Evolutionary conservation across 2,888 invertebrate genomes (phyloP).

Genomic region (Anagyrus pseudococci): DNA sequence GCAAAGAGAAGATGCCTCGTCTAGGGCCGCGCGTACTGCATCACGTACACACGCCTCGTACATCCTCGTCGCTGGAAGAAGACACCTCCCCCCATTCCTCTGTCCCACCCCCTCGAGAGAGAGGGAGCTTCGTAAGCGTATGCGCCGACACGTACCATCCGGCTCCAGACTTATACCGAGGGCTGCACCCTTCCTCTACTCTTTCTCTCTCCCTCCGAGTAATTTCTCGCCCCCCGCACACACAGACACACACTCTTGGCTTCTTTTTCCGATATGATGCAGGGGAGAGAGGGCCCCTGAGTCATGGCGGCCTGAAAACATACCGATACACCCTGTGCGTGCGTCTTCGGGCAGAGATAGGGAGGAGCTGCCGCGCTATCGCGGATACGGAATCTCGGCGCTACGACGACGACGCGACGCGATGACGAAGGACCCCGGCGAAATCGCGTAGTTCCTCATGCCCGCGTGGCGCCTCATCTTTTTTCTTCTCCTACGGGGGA

Average conservation of each 20-base stretch:
- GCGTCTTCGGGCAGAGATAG: background rate
- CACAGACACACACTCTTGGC: background rate
- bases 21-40: conserved; percentile 39
- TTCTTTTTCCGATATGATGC: conserved; percentile 14
- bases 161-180: conserved; percentile 15
- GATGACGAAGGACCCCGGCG: conserved; percentile 28
- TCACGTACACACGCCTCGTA: conserved; percentile 43
- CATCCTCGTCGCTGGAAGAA: conserved; percentile 16
- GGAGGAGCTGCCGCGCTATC: conserved; percentile 11
- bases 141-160: conserved; percentile 55
- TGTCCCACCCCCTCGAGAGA: too few species aligned
- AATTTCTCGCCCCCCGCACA: conserved; percentile 1
- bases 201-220: background rate
- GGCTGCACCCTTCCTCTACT: conserved; percentile 11
- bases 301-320: conserved; percentile 32
- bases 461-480: background rate
- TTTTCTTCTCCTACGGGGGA: background rate
- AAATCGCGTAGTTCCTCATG: conserved; percentile 27
- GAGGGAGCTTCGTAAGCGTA: conserved; percentile 45
- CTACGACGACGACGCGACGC: conserved; percentile 22
- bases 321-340: conserved; percentile 9
- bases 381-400: conserved; percentile 24
- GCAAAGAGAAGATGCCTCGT: background rate
- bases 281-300: conserved; percentile 24
- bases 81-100: background rate